Conservation (phyloP, 2,888 invertebrate species). For the Phyllotreta striolata region DNA sequence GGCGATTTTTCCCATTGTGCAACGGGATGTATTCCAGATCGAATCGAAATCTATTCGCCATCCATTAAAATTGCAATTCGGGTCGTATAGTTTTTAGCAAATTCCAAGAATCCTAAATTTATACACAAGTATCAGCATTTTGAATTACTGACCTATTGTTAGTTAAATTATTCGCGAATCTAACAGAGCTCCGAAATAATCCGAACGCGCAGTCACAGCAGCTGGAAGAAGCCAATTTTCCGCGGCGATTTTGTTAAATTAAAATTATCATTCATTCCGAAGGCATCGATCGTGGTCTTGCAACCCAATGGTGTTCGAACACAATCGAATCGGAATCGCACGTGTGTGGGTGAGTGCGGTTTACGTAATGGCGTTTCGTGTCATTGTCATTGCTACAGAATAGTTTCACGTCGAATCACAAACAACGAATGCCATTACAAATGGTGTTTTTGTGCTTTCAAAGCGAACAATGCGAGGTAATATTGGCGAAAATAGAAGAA, state of each 20-base stretch:
- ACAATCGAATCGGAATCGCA: conserved; percentile 17
- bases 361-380: conserved; percentile 20
- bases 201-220: too few species aligned
- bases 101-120: too few species aligned
- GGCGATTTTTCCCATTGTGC: neutral
- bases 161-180: too few species aligned
- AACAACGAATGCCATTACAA: too few species aligned
- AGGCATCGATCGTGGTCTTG: conserved; percentile 13
- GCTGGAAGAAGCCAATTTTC: too few species aligned
- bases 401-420: neutral
- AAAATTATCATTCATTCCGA: neutral
- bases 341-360: conserved; percentile 17
- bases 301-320: conserved; percentile 14
- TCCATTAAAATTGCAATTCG: neutral
- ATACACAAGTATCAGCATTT: too few species aligned
- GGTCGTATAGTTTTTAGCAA: too few species aligned
- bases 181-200: too few species aligned
- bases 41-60: neutral
- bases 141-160: too few species aligned
- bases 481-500: too few species aligned
- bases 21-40: neutral
- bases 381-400: conserved; percentile 16
- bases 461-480: too few species aligned
- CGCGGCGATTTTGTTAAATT: neutral
- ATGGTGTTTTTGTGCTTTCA: too few species aligned